These are phyloP conservation scores for Lamellibrachia satsuma DNA, from an alignment of 2,888 invertebrate species.

Conservation along the genomic window DNA sequence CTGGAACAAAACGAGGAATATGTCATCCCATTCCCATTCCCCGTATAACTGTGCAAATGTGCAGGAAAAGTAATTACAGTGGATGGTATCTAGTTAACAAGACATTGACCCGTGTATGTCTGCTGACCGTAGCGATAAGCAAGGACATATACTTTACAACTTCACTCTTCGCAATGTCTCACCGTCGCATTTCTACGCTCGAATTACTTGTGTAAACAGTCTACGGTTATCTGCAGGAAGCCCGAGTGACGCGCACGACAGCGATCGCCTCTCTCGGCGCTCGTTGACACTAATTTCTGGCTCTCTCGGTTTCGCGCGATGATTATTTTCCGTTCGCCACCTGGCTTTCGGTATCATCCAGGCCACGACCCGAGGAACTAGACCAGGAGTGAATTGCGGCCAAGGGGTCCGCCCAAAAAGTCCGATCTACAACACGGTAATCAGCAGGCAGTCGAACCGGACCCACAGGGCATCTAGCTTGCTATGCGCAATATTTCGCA, in stretches of 20 bases:
- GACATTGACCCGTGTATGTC: not conserved
- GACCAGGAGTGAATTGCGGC: not conserved
- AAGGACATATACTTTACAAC: not conserved
- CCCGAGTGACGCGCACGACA: not conserved
- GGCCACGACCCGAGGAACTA: constrained; percentile 3
- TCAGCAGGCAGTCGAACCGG: not conserved
- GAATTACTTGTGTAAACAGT: not conserved
- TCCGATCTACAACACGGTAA: not conserved
- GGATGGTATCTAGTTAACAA: not conserved
- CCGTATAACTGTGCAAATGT: not conserved
- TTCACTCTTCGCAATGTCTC: not conserved
- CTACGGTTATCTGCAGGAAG: not conserved
- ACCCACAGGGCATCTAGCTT: not conserved
- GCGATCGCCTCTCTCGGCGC: not conserved
- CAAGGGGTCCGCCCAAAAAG: not conserved
- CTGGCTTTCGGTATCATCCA: not conserved
- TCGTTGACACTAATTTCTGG: not conserved
- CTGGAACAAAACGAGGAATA: not conserved
- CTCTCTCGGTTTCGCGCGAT: not conserved
- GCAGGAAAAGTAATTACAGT: not conserved
- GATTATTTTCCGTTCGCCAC: constrained; percentile 2
- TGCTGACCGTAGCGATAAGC: not conserved
- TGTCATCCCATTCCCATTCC: not conserved
- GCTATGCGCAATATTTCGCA: not conserved
- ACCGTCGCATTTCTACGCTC: not conserved